Base-by-base conservation (phyloP, 2,888 invertebrate genomes). In the Tenthredo scrophulariae region DNA sequence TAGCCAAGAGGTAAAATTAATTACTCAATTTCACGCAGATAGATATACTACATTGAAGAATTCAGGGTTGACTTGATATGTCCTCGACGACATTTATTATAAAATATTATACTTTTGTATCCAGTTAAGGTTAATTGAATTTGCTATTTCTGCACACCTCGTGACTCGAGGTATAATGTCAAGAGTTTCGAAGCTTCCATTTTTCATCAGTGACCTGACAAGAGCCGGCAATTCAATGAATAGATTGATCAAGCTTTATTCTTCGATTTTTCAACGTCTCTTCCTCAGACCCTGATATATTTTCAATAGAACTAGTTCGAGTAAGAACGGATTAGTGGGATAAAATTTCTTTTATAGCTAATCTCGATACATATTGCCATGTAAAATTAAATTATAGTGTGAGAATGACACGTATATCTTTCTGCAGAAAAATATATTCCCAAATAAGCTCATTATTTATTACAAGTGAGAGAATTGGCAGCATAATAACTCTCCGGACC, bases 191-290 rank as follows among this genome's bases (percentile, higher is more conserved):
- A 22, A 37, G 72, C 72, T 22, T n/a, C 40, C 40, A 22, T 74
- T 74, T 43, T 26, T 67, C 22, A 40, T 40, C 40, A 74, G 18
- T 43, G 40, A 74, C 72, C 72, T 26, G 72, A 74, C 40, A 43
- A 43, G 40, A 74, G 72, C 72, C 43, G 6, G 22, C 18, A 22
- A 74, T 43, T 74, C 72, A 22, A 74, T 43, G 72, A 74, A 74
- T 74, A 74, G 72, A 74, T 43, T 40, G 72, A 43, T 74, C 40
- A 22, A 67, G 33, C 7, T 29, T 22, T 43, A 74, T 40, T 40
- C 13, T 43, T 43, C 72, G 18, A 74, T 74, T 74, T 74, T 74
- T 74, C 72, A 74, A 22, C 72, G 29, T 74, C 72, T 33, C 67
- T 67, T 33, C 22, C 22, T 22, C 22, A 43, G 3, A 5, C 18